phyloP scores from a whole-genome alignment of 2,888 invertebrate genomes.

The Xylota sylvarum region DNA sequence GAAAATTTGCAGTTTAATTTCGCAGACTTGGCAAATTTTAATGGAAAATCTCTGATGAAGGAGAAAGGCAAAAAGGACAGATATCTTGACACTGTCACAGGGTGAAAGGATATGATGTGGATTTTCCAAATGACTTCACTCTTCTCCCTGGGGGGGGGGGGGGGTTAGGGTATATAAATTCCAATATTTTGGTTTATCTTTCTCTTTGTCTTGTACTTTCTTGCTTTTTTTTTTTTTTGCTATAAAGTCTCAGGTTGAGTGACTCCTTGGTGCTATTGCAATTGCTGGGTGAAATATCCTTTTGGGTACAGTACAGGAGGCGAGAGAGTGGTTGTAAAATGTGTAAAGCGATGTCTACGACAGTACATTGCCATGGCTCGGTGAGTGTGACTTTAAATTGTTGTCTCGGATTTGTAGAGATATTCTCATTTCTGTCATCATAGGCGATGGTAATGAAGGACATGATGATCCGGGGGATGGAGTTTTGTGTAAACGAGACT shows the following conservation, averaged over 20 bases:
- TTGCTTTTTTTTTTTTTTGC: too few species aligned
- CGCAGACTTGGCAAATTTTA: conserved; percentile 65
- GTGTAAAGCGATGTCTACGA: conserved; percentile 31
- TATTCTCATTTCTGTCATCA: background rate
- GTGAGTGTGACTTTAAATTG: conserved; percentile 20
- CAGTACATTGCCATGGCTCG: conserved; percentile 19
- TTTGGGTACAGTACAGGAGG: background rate
- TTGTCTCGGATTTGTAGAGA: conserved; percentile 35
- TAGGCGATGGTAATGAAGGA: conserved; percentile 12
- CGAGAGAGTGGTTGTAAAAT: background rate
- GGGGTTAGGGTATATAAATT: conserved; percentile 50
- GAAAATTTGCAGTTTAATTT: conserved; percentile 47
- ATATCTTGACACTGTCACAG: conserved; percentile 37
- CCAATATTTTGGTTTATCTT: conserved; percentile 45
- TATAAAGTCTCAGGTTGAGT: conserved; percentile 30
- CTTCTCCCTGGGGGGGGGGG: background rate
- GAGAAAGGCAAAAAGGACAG: background rate
- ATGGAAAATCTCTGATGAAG: conserved; percentile 36
- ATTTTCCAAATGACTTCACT: conserved; percentile 68
- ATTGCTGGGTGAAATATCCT: conserved; percentile 6
- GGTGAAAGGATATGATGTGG: conserved; percentile 33
- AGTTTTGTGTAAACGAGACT: conserved; percentile 11
- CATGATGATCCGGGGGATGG: background rate
- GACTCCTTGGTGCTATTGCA: conserved; percentile 9
- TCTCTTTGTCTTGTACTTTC: conserved; percentile 25